Evolutionary conservation across 2,888 invertebrate species (phyloP).

Genomic region (Drosophila melanosoma): DNA sequence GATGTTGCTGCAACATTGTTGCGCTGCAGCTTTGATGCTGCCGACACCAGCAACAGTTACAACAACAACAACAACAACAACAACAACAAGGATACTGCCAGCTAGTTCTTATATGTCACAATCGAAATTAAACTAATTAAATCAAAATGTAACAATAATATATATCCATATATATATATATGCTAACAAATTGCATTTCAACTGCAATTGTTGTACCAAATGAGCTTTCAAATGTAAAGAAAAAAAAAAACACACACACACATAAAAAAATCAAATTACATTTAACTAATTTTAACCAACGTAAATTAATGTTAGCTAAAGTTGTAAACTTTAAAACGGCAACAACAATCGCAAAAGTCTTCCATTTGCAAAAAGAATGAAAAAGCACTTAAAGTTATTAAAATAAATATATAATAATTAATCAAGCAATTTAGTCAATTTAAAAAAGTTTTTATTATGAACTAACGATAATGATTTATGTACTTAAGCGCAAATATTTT

Average conservation of each 20-base stretch:
- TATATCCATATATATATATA: conserved; percentile 12
- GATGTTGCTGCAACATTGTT: conserved; percentile 60
- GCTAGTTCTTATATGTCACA: conserved; percentile 66
- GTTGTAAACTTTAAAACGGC: conserved; percentile 68
- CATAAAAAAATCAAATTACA: conserved; percentile 28
- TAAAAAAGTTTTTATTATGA: conserved; percentile 54
- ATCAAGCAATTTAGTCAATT: conserved; percentile 68
- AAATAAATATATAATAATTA: conserved; percentile 28
- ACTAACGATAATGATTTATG: conserved; percentile 40
- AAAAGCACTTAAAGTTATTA: conserved; percentile 36
- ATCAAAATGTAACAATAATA: conserved; percentile 3
- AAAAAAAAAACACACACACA: conserved; percentile 38
- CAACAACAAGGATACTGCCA: conserved; percentile 53
- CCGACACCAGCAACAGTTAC: conserved; percentile 50
- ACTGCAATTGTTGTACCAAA: conserved; percentile 78
- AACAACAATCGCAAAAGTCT: conserved; percentile 76
- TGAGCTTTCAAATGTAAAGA: conserved; percentile 68
- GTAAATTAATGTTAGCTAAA: conserved; percentile 58
- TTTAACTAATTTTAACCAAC: conserved; percentile 11
- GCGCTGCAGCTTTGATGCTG: conserved; percentile 65
- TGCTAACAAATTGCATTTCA: conserved; percentile 72
- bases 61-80: conserved; percentile 29
- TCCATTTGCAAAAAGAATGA: conserved; percentile 67
- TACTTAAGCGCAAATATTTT: conserved; percentile 66
- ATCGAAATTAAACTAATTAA: conserved; percentile 29